Percentiles rank a stretch among this genome's conserved stretches.
Conservation (phyloP, 2,888 invertebrate genomes). For the Cephus pulcher region DNA sequence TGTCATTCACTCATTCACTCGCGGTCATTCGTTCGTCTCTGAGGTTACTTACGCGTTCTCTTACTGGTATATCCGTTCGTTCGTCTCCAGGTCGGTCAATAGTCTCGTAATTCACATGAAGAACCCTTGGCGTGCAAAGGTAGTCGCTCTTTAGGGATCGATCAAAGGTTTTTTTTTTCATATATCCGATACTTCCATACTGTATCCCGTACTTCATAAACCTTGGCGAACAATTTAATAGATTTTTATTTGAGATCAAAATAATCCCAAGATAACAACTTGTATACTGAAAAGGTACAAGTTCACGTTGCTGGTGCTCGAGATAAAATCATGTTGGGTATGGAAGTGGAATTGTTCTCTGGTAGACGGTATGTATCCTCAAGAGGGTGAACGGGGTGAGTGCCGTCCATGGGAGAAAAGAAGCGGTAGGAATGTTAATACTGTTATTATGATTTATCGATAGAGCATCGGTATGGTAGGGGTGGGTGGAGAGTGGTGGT, state of each 20-base stretch:
- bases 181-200: neutral
- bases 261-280: neutral
- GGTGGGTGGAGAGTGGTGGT: conserved; percentile 28
- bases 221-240: neutral
- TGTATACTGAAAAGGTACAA: neutral
- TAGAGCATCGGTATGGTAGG: conserved; percentile 49
- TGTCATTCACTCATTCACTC: conserved; percentile 51
- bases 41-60: neutral
- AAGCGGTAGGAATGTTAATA: conserved; percentile 61
- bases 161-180: neutral
- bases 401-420: neutral
- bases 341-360: neutral
- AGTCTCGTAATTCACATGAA: neutral
- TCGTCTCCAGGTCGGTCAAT: neutral
- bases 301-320: neutral
- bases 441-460: conserved; percentile 63
- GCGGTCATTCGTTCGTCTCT: conserved; percentile 21
- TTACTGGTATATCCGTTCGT: neutral
- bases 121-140: too few relatives aligned
- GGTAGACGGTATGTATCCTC: neutral
- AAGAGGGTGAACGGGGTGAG: neutral
- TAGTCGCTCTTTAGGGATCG: neutral
- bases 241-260: neutral
- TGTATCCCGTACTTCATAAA: neutral
- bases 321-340: neutral